Conservation (phyloP, 2,797 vertebrate species). For the Anableps anableps region DNA sequence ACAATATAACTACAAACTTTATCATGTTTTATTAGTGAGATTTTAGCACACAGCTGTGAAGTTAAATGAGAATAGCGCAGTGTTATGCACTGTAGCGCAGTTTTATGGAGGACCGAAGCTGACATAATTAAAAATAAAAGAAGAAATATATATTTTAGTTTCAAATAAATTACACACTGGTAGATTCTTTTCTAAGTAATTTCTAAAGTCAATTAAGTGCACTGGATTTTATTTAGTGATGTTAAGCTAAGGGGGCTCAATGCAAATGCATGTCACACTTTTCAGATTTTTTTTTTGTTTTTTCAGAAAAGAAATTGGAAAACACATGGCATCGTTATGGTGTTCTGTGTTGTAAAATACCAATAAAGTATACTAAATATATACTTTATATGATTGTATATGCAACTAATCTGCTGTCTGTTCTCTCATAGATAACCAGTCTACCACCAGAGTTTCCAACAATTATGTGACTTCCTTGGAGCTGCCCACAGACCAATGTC, state of each 20-base stretch:
- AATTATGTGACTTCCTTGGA: slow-evolving; percentile 91
- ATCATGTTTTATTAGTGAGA: too few species aligned
- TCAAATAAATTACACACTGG: too few species aligned
- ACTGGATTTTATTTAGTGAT: background rate
- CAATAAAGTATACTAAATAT: background rate
- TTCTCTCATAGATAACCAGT: slow-evolving; percentile 84
- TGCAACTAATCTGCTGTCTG: slow-evolving; percentile 25
- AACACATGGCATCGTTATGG: background rate
- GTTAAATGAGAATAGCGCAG: background rate
- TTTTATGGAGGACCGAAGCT: too few species aligned
- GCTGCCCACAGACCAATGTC: slow-evolving; percentile 81
- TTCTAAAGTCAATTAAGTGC: background rate
- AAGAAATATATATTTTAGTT: too few species aligned
- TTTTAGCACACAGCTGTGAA: background rate
- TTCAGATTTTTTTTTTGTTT: background rate
- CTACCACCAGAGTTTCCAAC: slow-evolving; percentile 90
- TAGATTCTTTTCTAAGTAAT: too few species aligned
- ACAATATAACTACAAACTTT: background rate
- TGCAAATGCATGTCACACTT: background rate
- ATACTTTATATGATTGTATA: too few species aligned
- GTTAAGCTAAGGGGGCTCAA: background rate
- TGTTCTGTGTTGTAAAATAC: background rate
- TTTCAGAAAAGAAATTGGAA: background rate
- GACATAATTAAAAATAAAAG: too few species aligned
- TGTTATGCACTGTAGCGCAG: too few species aligned